Evolutionary conservation across 35 echinoderm and acorn worm genomes (phyloP).

Genomic region (Amphiura filiformis): DNA sequence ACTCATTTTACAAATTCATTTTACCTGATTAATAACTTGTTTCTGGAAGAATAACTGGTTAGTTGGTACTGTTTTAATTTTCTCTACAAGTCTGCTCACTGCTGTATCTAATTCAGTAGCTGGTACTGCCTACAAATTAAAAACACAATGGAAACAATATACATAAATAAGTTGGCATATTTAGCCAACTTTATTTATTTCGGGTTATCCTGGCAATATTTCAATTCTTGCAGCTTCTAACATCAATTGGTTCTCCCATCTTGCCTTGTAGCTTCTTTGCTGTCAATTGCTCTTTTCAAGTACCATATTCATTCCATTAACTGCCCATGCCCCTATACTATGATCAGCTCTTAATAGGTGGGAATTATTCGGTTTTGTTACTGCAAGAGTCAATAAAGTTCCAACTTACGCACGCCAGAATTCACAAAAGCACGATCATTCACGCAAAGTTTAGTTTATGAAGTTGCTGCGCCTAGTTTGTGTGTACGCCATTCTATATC

Average conservation of each 20-base stretch:
- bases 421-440: neutral
- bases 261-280: neutral
- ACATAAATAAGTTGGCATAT: neutral
- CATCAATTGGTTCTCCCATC: neutral
- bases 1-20: neutral
- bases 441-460: neutral
- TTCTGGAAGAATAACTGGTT: conserved; percentile 83
- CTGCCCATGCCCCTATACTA: no score
- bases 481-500: no score
- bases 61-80: conserved; percentile 58
- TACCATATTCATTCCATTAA: no score
- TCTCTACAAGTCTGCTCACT: conserved; percentile 37
- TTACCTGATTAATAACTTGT: conserved; percentile 82
- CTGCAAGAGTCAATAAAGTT: no score
- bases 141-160: neutral
- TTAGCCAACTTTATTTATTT: neutral
- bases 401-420: no score
- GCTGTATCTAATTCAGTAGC: conserved; percentile 41
- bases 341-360: no score
- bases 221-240: neutral
- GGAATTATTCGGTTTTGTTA: no score
- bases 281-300: neutral
- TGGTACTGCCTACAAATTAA: conserved; percentile 53
- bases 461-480: no score
- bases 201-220: neutral